Percentiles rank a stretch among this genome's conserved stretches.
phyloP scores from a whole-genome alignment of 2,797 vertebrate genomes.

The Hydrolagus colliei region DNA sequence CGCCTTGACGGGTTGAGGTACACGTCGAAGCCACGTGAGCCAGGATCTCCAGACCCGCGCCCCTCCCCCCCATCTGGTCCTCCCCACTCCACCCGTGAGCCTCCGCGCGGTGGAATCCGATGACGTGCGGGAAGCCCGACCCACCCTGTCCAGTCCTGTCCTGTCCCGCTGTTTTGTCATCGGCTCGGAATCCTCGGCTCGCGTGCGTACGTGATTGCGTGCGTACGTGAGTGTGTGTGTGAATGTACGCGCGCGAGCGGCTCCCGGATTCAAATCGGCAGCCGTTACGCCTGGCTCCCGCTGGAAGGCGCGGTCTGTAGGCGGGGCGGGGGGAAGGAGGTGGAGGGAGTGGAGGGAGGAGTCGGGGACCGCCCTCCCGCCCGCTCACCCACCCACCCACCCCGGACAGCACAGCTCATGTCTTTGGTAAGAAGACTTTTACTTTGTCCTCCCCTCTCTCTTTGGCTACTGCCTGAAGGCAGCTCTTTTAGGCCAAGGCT shows the following conservation, averaged over 20 bases:
- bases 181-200: conserved; percentile 9
- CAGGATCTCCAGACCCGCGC: too few species aligned
- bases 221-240: too few species aligned
- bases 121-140: not conserved
- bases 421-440: conserved; percentile 1
- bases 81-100: conserved; percentile 5
- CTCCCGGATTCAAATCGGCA: conserved; percentile 20
- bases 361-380: not conserved
- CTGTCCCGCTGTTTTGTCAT: conserved; percentile 28
- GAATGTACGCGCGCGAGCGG: not conserved
- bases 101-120: conserved; percentile 5
- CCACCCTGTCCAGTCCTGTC: too few species aligned
- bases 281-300: not conserved
- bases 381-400: not conserved
- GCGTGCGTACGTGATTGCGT: not conserved
- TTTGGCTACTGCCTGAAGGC: conserved; percentile 1
- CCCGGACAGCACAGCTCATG: not conserved
- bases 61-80: too few species aligned
- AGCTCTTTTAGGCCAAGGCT: conserved; percentile 27
- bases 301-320: not conserved
- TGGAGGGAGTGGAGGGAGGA: not conserved
- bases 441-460: not conserved
- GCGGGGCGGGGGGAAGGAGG: not conserved
- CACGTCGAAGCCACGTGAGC: too few species aligned
- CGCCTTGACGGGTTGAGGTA: not conserved